These are phyloP conservation scores for Arctocebus calabarensis DNA, from an alignment of 2,797 vertebrate genomes.

Conservation along the genomic window DNA sequence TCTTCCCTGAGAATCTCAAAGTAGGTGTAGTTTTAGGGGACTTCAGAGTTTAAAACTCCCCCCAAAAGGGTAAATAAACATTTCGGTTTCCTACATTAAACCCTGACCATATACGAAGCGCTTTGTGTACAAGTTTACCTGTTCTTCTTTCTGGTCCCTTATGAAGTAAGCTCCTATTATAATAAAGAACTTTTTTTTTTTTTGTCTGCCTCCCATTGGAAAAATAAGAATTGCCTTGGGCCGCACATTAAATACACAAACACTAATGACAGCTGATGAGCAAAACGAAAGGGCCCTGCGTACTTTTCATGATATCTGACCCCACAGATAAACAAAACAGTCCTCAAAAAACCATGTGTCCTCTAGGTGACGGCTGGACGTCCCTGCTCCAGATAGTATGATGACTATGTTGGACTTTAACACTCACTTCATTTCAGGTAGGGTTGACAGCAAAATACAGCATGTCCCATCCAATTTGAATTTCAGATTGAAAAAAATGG, in stretches of 20 bases:
- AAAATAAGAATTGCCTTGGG: too few relatives aligned
- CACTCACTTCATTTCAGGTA: not conserved
- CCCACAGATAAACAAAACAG: too few relatives aligned
- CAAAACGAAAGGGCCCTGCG: too few relatives aligned
- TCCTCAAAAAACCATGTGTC: too few relatives aligned
- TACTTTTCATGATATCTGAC: too few relatives aligned
- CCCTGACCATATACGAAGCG: not conserved
- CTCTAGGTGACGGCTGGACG: too few relatives aligned
- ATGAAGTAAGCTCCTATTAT: not conserved
- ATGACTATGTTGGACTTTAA: not conserved
- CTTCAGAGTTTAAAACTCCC: not conserved
- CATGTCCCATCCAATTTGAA: not conserved
- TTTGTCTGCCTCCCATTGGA: too few relatives aligned
- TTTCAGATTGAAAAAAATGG: not conserved
- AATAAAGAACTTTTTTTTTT: not conserved
- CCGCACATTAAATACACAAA: too few relatives aligned
- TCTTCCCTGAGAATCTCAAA: not conserved
- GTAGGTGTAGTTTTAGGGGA: not conserved
- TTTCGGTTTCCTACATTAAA: not conserved
- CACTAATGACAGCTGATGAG: too few relatives aligned
- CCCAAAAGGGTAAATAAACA: not conserved
- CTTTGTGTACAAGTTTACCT: not conserved
- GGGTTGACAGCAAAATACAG: not conserved
- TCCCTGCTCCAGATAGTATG: not conserved
- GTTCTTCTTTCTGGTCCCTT: not conserved